Evolutionary conservation across 2,797 vertebrate genomes (phyloP).

Genomic region (Argya squamiceps): DNA sequence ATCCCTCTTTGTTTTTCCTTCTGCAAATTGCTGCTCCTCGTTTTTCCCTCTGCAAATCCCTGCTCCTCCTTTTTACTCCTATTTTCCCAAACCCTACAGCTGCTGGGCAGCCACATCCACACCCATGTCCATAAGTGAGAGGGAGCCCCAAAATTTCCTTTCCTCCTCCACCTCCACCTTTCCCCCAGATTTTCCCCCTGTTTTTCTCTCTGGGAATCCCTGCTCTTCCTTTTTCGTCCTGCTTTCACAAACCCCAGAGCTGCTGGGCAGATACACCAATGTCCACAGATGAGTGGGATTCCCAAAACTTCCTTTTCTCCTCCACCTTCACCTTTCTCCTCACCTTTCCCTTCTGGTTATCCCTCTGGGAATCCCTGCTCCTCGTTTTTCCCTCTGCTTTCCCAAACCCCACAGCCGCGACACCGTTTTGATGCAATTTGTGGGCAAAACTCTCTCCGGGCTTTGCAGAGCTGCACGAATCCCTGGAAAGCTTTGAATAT

Average conservation of each 20-base stretch:
- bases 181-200: background rate
- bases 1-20: background rate
- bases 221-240: background rate
- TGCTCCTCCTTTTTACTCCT: background rate
- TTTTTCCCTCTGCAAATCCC: background rate
- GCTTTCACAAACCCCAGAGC: background rate
- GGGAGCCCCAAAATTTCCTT: background rate
- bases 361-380: background rate
- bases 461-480: background rate
- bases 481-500: background rate
- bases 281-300: background rate
- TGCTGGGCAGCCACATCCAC: background rate
- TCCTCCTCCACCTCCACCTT: background rate
- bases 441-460: background rate
- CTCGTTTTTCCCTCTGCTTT: background rate
- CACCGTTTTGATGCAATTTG: background rate
- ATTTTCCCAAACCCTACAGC: background rate
- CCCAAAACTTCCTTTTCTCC: background rate
- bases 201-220: background rate
- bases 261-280: accelerated
- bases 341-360: background rate
- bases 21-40: background rate
- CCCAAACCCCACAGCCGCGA: background rate
- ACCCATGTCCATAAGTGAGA: background rate
- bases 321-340: background rate